A percentile compares a stretch with the other conserved stretches of the same genome.
phyloP scores from a whole-genome alignment of 2,113 vertebrate species.

The Alligator mississippiensis region DNA sequence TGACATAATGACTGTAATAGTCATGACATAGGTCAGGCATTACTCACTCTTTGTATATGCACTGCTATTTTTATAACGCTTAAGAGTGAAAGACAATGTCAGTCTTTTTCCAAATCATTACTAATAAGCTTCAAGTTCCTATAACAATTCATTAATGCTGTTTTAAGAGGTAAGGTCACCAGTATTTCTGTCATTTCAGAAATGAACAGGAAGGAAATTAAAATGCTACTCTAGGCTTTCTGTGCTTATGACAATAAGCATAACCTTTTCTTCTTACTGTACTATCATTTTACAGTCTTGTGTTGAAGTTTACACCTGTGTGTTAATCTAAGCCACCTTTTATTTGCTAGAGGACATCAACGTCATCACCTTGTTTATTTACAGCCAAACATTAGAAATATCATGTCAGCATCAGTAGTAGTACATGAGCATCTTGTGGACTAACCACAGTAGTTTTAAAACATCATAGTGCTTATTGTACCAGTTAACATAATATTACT shows the following conservation, averaged over 20 bases:
- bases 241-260: background rate
- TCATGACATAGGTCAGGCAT: background rate
- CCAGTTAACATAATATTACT: background rate
- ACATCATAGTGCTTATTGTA: background rate
- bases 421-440: background rate
- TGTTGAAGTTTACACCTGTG: background rate
- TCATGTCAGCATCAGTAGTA: background rate
- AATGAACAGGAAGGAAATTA: background rate
- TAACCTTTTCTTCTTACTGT: background rate
- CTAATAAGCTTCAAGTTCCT: background rate
- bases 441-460: background rate
- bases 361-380: background rate
- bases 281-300: background rate
- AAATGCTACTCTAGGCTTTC: background rate
- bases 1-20: background rate
- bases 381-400: background rate
- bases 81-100: accelerated
- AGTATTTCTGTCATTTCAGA: background rate
- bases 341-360: background rate
- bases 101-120: background rate
- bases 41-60: background rate
- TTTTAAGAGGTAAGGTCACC: background rate
- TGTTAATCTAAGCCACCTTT: background rate
- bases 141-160: background rate
- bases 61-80: background rate